These are phyloP conservation scores for Lepidurus couesii DNA, from an alignment of 1,140 invertebrate species.

Conservation along the genomic window DNA sequence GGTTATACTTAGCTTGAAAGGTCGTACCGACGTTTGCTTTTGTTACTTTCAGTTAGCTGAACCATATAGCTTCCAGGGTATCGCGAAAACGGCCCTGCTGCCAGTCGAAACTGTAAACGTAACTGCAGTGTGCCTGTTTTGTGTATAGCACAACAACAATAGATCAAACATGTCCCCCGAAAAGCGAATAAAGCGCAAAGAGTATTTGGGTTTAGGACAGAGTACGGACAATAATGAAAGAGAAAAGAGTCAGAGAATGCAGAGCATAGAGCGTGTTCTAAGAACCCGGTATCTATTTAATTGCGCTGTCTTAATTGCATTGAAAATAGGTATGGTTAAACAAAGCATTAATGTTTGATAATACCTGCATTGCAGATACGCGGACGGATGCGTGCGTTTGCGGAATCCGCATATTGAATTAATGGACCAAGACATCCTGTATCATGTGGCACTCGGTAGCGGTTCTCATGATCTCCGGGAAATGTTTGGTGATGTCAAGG, in stretches of 20 bases:
- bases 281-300: not conserved
- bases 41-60: not conserved
- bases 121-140: too few relatives aligned
- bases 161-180: not conserved
- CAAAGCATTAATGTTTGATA: not conserved
- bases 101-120: too few relatives aligned
- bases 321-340: not conserved
- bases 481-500: conserved; percentile 95
- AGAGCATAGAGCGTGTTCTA: not conserved
- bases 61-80: not conserved
- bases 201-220: not conserved
- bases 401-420: conserved; percentile 81
- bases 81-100: too few relatives aligned
- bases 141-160: not conserved
- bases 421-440: conserved; percentile 90
- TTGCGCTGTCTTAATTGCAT: not conserved
- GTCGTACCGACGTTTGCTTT: not conserved
- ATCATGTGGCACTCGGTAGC: conserved; percentile 86
- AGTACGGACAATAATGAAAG: not conserved
- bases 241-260: not conserved
- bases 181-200: not conserved
- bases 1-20: not conserved
- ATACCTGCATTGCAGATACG: conserved; percentile 53
- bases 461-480: conserved; percentile 85
- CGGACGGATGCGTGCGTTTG: conserved; percentile 72